Evolutionary conservation across 2,113 vertebrate genomes (phyloP), one percentile per base, ranked within the genome.

Genomic region (Hemibagrus wyckioides): DNA sequence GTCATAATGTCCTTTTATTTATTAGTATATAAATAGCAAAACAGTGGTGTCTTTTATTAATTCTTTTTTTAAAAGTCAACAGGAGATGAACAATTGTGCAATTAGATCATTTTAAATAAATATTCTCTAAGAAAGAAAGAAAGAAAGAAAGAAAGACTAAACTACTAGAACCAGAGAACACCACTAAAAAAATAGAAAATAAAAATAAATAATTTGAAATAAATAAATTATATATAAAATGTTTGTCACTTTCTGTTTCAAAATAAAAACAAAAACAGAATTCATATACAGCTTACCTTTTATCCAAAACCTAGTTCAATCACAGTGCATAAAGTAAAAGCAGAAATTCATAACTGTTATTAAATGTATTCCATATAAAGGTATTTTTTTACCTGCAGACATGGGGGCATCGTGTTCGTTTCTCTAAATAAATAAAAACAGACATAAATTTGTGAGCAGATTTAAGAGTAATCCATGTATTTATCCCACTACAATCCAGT

Each of bases 371-470:
- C 1, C 21, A 50, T 0, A 44, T 14, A 63, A 67, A n/a, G 5
- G 11, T 10, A 4, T 63, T 41, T 14, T 76, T 56, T 54, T 88
- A 90, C 88, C 83, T 88, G 52, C 3, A 73, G 56, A 81, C n/a
- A 33, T 36, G 6, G 48, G 25, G 0, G 21, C 83, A 0, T 69
- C 87, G 41, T 86, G 54, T 85, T 30, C 79, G 25, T 59, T 57
- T 17, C 61, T 33, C 90, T 91, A 77, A n/a, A 6, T 36, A 25
- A 86, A 65, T 11, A 80, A 50, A 85, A 52, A 85, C 11, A 87
- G 9, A 82, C 1, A 80, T 10, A 0, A 36, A 15, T 9, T 39
- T 1, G 30, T 86, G n/a, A 88, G 61, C 3, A 65, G 1, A 4
- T 9, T 65, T 3, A 0, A 39, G n/a, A 52, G 8, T 17, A 82